phyloP scores from a whole-genome alignment of 2,888 invertebrate species.

The Drosophila pseudotakahashii region DNA sequence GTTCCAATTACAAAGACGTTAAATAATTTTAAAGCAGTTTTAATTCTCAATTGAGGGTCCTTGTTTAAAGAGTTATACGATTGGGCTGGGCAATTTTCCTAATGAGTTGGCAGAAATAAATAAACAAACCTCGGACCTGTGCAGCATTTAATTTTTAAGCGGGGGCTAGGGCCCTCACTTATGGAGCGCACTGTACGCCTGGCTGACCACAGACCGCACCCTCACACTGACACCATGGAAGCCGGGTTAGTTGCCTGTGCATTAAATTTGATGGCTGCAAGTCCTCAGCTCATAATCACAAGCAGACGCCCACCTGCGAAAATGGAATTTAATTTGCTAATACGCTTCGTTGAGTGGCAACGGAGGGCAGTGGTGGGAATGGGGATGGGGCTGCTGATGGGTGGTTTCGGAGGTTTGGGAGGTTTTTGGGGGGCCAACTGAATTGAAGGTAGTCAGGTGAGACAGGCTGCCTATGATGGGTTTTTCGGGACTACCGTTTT shows the following conservation, averaged over 20 bases:
- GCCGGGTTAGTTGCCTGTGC: constrained; percentile 15
- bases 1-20: too few relatives aligned
- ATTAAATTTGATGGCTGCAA: constrained; percentile 42
- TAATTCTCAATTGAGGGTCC: not conserved
- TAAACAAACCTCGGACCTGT: constrained; percentile 8
- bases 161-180: not conserved
- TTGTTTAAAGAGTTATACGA: not conserved
- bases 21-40: not conserved
- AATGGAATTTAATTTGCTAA: constrained; percentile 59
- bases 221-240: not conserved
- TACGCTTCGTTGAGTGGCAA: constrained; percentile 34
- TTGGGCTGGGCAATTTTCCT: constrained; percentile 46
- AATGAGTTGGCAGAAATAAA: constrained; percentile 59
- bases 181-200: constrained; percentile 26
- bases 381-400: not conserved
- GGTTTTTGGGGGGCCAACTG: not conserved
- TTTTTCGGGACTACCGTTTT: constrained; percentile 27
- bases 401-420: not conserved
- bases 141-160: constrained; percentile 22
- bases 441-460: constrained; percentile 29
- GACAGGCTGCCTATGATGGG: constrained; percentile 43
- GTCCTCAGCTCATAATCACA: constrained; percentile 48
- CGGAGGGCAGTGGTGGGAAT: not conserved
- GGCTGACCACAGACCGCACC: constrained; percentile 35
- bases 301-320: constrained; percentile 51